Base-by-base conservation (phyloP, 2,113 vertebrate genomes). In the Garra rufa region DNA sequence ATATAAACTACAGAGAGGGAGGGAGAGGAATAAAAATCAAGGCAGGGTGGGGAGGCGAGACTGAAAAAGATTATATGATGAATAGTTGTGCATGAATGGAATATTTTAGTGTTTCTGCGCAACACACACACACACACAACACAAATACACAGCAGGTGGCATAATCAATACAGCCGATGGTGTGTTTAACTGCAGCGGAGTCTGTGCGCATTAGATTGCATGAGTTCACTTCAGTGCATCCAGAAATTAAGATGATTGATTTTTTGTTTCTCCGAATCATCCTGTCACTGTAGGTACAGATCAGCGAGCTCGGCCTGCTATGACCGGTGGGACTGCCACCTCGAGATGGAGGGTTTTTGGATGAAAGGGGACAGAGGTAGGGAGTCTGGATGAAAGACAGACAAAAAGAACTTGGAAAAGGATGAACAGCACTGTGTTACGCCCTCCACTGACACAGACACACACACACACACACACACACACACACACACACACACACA, bases 231-330 rank as follows among this genome's bases (percentile, higher is more conserved):
- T 90, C 92, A 91, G 86, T 93, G 92, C 92, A 89, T 93, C 89
- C 26, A 81, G 93, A 94, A 94, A 95, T 94, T 91, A 94, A 93
- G 93, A 90, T 90, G 89, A 95, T 95, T 93, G 93, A 95, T 95
- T 94, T 94, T 91, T 83, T 85, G 91, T 90, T 92, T 90, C 81
- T 71, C 83, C 67, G 50, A 87, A 84, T 79, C 85, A 69, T 71
- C 28, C 55, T 69, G 71, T 81, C 61, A 85, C 63, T 57, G 73
- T 84, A 83, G 85, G 80, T 83, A 86, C 50, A 76, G 52, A 78
- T 84, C 79, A 83, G 50, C 34, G 70, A 69, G 55, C 50, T 38
- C 26, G 75, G n/a, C 48, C 28, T 79, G 44, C 57, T 30, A 61
- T 4, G 26, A 43, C 80, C 73, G 30, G 65, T 38, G 38, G 46